phyloP scores from a whole-genome alignment of 2,113 vertebrate species.

The Procavia capensis region DNA sequence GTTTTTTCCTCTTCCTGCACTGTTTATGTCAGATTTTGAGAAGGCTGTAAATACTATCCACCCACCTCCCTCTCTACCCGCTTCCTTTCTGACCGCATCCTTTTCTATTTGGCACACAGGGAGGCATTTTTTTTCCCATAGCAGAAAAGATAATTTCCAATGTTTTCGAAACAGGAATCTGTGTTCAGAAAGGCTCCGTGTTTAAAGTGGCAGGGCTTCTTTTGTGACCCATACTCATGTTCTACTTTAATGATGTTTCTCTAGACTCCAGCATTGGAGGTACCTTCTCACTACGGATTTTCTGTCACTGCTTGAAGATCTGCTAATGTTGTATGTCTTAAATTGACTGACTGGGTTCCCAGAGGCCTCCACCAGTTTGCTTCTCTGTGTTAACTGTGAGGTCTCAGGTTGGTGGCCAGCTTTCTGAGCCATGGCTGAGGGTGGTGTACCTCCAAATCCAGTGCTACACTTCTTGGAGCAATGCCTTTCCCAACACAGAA shows the following conservation, averaged over 20 bases:
- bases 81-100: conserved; percentile 72
- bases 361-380: too few species aligned
- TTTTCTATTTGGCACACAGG: conserved; percentile 26
- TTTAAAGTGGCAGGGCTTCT: not conserved
- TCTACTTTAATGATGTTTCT: not conserved
- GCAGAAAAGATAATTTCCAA: conserved; percentile 14
- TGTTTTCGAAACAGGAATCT: not conserved
- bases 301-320: not conserved
- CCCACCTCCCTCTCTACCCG: not conserved
- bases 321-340: not conserved
- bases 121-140: not conserved
- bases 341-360: not conserved
- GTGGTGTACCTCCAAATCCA: not conserved
- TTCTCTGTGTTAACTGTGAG: not conserved
- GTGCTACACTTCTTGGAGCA: not conserved
- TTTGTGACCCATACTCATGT: rapidly evolving
- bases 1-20: conserved; percentile 55
- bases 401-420: not conserved
- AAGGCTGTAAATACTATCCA: conserved; percentile 51
- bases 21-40: conserved; percentile 68
- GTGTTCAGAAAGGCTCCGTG: not conserved
- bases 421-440: conserved; percentile 7
- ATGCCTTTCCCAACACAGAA: rapidly evolving
- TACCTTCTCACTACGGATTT: rapidly evolving
- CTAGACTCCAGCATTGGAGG: too few species aligned